These are phyloP conservation scores for Andrena haemorrhoa DNA, from an alignment of 2,888 invertebrate genomes.

Conservation along the genomic window DNA sequence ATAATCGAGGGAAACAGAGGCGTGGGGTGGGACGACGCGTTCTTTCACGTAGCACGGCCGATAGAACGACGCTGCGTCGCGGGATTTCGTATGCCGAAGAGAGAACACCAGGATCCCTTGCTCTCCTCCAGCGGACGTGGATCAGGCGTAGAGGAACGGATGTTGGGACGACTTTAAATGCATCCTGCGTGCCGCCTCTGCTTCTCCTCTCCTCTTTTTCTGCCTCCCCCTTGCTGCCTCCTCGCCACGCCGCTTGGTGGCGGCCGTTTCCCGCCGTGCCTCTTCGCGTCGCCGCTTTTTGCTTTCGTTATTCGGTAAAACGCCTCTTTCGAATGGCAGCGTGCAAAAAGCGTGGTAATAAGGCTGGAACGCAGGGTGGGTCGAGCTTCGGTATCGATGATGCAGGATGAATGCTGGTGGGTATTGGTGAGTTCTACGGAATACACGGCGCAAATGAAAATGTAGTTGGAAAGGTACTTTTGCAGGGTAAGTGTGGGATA, in stretches of 20 bases:
- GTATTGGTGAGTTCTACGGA: too few species aligned
- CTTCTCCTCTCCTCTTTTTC: constrained; percentile 39
- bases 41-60: constrained; percentile 61
- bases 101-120: constrained; percentile 55
- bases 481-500: too few species aligned
- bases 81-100: constrained; percentile 78
- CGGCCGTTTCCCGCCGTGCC: constrained; percentile 13
- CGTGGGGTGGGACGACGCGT: constrained; percentile 34
- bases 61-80: constrained; percentile 53
- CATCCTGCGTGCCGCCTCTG: constrained; percentile 69
- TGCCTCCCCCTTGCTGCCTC: constrained; percentile 23
- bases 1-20: constrained; percentile 25
- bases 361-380: background rate
- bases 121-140: constrained; percentile 25
- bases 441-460: constrained; percentile 4
- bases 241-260: background rate
- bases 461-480: background rate
- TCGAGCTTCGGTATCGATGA: constrained; percentile 12
- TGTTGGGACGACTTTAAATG: constrained; percentile 76
- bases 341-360: constrained; percentile 34
- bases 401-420: background rate
- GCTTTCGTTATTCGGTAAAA: constrained; percentile 33
- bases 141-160: constrained; percentile 64
- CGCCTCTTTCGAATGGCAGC: constrained; percentile 7
- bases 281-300: constrained; percentile 12